Conservation (phyloP, 1,140 invertebrate species). For the Drosophila lacteicornis region DNA sequence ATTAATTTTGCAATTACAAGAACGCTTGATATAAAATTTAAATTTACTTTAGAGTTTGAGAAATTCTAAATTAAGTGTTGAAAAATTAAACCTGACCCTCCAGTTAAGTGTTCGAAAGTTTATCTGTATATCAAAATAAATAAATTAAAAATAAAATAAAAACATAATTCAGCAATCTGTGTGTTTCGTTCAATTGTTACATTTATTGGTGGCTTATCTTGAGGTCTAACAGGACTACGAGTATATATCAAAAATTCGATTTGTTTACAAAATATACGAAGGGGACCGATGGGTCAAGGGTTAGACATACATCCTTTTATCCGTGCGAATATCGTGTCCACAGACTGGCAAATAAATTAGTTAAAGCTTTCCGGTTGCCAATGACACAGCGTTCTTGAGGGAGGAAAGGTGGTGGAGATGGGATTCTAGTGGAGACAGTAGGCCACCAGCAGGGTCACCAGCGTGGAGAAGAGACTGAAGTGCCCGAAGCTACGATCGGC, state of each 20-base stretch:
- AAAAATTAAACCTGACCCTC: no score
- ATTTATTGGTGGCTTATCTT: constrained; percentile 41
- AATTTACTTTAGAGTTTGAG: no score
- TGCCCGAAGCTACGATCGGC: constrained; percentile 22
- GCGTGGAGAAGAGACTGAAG: constrained; percentile 45
- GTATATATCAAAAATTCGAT: constrained; percentile 61
- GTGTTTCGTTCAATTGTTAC: constrained; percentile 21
- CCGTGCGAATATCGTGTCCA: constrained; percentile 4
- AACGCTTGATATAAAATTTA: no score
- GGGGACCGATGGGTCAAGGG: constrained; percentile 7
- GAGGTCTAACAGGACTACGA: constrained; percentile 53
- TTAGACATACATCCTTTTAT: constrained; percentile 1
- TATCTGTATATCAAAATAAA: no score
- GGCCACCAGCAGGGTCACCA: constrained; percentile 61
- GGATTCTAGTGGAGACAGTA: constrained; percentile 59
- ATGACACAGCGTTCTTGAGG: constrained; percentile 16
- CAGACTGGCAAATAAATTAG: constrained; percentile 44
- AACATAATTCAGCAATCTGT: neutral
- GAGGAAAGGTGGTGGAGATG: neutral
- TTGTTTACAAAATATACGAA: constrained; percentile 51
- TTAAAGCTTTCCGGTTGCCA: constrained; percentile 31
- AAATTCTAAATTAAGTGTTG: no score
- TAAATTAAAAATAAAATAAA: neutral
- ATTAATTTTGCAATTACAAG: no score
- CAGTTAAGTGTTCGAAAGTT: no score